Conservation (phyloP, 2,888 invertebrate species). For the Oxytorus armatus region DNA sequence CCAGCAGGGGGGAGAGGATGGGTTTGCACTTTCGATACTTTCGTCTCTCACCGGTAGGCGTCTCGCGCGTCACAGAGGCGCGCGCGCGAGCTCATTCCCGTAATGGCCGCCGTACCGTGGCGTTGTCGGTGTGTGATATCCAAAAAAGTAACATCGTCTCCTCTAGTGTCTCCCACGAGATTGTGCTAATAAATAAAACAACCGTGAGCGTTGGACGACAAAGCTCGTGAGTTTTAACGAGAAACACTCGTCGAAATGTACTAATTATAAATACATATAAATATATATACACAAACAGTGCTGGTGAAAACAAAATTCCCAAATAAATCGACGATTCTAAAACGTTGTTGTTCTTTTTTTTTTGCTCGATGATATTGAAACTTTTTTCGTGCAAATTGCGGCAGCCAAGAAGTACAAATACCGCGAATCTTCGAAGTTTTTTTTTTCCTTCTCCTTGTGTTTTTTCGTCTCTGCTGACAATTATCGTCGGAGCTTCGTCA, state of each 20-base stretch:
- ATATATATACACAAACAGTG: neutral
- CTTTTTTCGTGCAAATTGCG: conserved; percentile 11
- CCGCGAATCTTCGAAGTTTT: conserved; percentile 3
- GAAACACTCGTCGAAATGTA: neutral
- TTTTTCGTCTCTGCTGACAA: neutral
- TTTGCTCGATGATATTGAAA: conserved; percentile 8
- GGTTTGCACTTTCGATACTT: conserved; percentile 51
- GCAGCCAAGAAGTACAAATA: conserved; percentile 8
- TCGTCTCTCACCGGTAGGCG: conserved; percentile 60
- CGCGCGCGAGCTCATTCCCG: conserved; percentile 77
- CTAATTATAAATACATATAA: no score
- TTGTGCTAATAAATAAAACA: no score
- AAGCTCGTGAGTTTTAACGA: conserved; percentile 13
- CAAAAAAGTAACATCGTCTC: conserved; percentile 35
- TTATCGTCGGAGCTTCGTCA: conserved; percentile 45
- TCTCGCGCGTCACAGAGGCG: conserved; percentile 57
- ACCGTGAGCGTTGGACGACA: neutral
- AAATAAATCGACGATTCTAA: neutral
- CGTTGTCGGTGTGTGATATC: conserved; percentile 78
- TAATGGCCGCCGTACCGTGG: conserved; percentile 82
- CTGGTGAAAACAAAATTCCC: neutral
- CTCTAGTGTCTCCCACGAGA: conserved; percentile 34
- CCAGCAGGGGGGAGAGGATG: conserved; percentile 15
- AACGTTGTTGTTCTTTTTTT: neutral
- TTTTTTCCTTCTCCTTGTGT: neutral